phyloP scores from a whole-genome alignment of 2,888 invertebrate species.

The Cylloceria caligata region DNA sequence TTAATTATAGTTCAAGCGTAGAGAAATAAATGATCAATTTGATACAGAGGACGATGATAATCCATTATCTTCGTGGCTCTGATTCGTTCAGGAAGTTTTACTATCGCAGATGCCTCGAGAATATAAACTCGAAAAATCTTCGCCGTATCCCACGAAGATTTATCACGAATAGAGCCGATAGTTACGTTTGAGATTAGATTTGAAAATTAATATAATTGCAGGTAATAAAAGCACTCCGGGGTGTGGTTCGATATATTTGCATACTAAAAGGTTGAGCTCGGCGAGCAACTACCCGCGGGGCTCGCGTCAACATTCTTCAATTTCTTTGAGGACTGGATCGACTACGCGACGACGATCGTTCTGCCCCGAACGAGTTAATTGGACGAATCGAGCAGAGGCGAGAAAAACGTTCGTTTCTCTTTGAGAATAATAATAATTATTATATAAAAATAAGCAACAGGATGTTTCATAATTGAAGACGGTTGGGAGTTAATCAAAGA shows the following conservation, averaged over 20 bases:
- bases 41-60: constrained; percentile 31
- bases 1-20: constrained; percentile 55
- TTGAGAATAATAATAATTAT: constrained; percentile 28
- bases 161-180: constrained; percentile 26
- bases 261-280: constrained; percentile 77
- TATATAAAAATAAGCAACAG: constrained; percentile 37
- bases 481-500: constrained; percentile 48
- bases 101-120: neutral
- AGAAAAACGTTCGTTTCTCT: constrained; percentile 23
- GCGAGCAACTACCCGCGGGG: constrained; percentile 53
- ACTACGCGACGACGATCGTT: constrained; percentile 67
- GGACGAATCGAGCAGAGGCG: constrained; percentile 74
- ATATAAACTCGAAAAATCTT: constrained; percentile 36
- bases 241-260: constrained; percentile 72
- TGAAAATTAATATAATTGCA: constrained; percentile 62
- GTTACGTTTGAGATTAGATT: constrained; percentile 60
- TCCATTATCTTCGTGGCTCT: constrained; percentile 9
- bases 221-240: constrained; percentile 58
- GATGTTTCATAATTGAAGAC: constrained; percentile 54
- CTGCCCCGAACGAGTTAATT: constrained; percentile 74
- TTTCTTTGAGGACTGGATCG: constrained; percentile 69
- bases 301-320: constrained; percentile 35
- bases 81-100: neutral
- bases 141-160: constrained; percentile 5
- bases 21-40: constrained; percentile 12